Evolutionary conservation across 2,113 vertebrate species (phyloP).

Genomic region (Agapornis roseicollis): DNA sequence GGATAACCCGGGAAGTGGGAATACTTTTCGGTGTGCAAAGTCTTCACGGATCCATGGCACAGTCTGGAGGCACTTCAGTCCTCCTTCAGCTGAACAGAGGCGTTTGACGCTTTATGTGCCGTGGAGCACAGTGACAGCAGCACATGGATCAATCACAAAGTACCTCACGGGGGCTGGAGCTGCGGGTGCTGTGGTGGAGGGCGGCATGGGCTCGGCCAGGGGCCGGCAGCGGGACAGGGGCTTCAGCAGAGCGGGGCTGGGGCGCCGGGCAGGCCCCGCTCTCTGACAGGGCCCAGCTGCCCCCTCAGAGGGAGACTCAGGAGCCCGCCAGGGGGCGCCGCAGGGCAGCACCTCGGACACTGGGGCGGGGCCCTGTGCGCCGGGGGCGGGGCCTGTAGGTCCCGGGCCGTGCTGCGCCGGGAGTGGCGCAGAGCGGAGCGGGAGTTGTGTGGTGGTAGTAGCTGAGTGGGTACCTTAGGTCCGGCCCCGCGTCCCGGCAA

Average conservation of each 20-base stretch:
- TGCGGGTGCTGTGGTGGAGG: accelerated
- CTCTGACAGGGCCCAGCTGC: not conserved
- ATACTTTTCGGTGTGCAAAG: not conserved
- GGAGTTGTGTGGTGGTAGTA: not conserved
- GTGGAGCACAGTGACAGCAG: accelerated
- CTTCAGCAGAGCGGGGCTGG: accelerated
- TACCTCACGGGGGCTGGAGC: accelerated
- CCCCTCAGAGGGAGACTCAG: accelerated
- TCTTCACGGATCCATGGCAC: not conserved
- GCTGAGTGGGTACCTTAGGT: not conserved
- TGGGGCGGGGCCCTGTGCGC: not conserved
- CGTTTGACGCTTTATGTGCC: not conserved
- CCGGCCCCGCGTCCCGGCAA: not conserved
- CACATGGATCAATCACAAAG: not conserved
- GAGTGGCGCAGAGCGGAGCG: not conserved
- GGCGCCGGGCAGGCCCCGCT: too few relatives aligned
- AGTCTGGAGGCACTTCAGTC: not conserved
- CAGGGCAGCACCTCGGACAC: not conserved
- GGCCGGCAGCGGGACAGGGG: too few relatives aligned
- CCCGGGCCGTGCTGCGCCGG: not conserved
- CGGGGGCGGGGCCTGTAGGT: not conserved
- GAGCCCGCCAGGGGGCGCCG: not conserved
- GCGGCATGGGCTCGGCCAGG: accelerated
- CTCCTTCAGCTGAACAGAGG: not conserved
- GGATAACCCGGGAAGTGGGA: not conserved